phyloP scores from a whole-genome alignment of 2,797 vertebrate genomes.

The Adelosebastes latens region DNA sequence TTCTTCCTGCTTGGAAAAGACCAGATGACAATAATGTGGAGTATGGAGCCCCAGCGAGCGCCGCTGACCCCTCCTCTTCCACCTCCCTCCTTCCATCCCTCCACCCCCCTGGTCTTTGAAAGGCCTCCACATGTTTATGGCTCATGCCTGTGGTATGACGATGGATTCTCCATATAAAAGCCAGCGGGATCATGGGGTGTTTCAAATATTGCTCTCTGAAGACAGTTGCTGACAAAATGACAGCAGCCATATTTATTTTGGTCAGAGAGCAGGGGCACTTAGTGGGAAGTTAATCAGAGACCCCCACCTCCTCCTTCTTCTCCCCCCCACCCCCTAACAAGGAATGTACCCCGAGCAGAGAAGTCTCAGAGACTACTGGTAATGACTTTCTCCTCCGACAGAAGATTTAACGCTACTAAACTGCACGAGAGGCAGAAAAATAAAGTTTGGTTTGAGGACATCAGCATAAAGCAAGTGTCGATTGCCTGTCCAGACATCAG shows the following conservation, averaged over 20 bases:
- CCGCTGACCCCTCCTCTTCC: conserved; percentile 70
- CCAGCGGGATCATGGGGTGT: conserved; percentile 81
- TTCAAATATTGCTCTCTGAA: conserved; percentile 85
- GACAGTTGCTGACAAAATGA: conserved; percentile 87
- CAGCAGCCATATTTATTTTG: conserved; percentile 86
- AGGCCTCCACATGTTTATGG: conserved; percentile 84
- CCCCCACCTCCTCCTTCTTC: conserved; percentile 1
- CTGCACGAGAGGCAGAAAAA: conserved; percentile 59
- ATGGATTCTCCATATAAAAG: conserved; percentile 86
- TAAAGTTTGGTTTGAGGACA: conserved; percentile 53
- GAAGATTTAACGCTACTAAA: conserved; percentile 71
- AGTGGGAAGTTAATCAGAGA: conserved; percentile 83
- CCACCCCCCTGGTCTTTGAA: conserved; percentile 76
- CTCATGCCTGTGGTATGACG: conserved; percentile 88
- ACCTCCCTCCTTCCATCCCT: conserved; percentile 56
- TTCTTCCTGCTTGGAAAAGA: conserved; percentile 77
- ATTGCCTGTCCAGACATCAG: conserved; percentile 52
- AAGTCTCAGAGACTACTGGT: conserved; percentile 65
- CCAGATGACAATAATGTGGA: conserved; percentile 81
- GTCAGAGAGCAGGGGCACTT: conserved; percentile 80
- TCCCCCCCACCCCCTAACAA: conserved; percentile 24
- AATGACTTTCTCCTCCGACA: conserved; percentile 70
- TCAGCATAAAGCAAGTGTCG: conserved; percentile 57
- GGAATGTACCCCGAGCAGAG: conserved; percentile 70
- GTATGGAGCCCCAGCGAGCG: conserved; percentile 66